Evolutionary conservation across 2,113 vertebrate species (phyloP).

Genomic region (Channa maculata): DNA sequence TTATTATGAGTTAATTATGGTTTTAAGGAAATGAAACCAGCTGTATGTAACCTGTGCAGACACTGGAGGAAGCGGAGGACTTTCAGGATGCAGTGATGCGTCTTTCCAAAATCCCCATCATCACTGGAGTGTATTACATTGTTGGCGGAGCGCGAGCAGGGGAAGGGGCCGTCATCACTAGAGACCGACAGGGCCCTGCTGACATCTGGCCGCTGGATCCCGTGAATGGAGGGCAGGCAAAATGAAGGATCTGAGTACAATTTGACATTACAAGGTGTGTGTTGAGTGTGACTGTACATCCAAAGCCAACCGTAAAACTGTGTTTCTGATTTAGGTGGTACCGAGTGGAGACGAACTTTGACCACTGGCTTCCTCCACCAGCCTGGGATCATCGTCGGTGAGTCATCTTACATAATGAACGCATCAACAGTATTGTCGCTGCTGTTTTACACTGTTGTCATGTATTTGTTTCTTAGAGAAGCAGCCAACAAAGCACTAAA

Average conservation of each 20-base stretch:
- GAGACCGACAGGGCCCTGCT: constrained; percentile 85
- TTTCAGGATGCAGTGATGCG: constrained; percentile 87
- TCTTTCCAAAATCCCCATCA: constrained; percentile 88
- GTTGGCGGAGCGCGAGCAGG: constrained; percentile 84
- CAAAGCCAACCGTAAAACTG: neutral
- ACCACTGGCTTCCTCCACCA: constrained; percentile 91
- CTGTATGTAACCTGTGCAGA: constrained; percentile 57
- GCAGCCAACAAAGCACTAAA: constrained; percentile 90
- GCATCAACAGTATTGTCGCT: neutral
- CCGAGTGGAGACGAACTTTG: constrained; percentile 94
- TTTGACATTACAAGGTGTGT: neutral
- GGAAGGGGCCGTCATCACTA: constrained; percentile 93
- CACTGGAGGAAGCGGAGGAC: constrained; percentile 82
- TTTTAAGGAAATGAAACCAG: constrained; percentile 21
- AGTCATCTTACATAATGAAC: constrained; percentile 2
- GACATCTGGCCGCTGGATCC: constrained; percentile 94
- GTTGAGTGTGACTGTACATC: neutral
- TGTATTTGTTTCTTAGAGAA: constrained; percentile 79
- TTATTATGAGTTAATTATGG: neutral
- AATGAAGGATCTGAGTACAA: neutral
- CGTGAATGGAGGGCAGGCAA: constrained; percentile 85
- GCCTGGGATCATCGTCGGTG: constrained; percentile 88
- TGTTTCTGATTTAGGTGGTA: constrained; percentile 87
- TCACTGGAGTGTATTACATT: constrained; percentile 93
- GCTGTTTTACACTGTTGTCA: neutral